Evolutionary conservation across 2,113 vertebrate species (phyloP), one percentile per base, ranked within the genome.

Genomic region (Microcebus tavaratra): DNA sequence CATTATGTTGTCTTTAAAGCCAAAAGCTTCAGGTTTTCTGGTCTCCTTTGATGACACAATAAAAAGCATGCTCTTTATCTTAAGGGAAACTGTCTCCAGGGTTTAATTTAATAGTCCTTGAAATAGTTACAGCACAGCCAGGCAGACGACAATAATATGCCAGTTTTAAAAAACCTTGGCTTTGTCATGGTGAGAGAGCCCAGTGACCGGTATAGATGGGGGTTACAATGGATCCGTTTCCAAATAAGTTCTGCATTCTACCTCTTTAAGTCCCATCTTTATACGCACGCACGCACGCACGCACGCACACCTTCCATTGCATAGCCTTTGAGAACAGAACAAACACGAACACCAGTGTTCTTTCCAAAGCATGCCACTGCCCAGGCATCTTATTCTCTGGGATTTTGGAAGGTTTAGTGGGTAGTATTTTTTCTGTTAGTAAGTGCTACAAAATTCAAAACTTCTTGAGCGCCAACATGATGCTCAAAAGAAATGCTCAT

Each of bases 1-100:
- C 93, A 94, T 99, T 98, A 98, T 98, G 96, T 98, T 97, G 82
- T 98, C 98, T 98, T 97, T 98, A 98, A 98, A 98, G 94, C 98
- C 83, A 92, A 98, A 96, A 96, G 96, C 97, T 89, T 98, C 88
- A 80, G 92, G 91, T 97, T 98, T 97, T 97, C 97, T 96, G 92
- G 97, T 94, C 93, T 45, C 85, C 98, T 98, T 98, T 98, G 97
- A 97, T 98, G 91, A 84, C 94, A 83, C 93, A 95, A 94, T 96
- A 94, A 97, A 98, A 98, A 97, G 91, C 94, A 85, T 91, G 94
- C 82, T 97, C 94, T 98, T 98, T 96, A 94, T 97, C 94, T 96
- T 96, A 95, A 98, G 96, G 95, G 94, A 92, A 94, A 82, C 68
- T 79, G 50, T 98, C 95, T 97, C 94, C 95, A 76, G 94, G 96